Base-by-base conservation (phyloP, 1,140 invertebrate genomes). In the Pachyrhynchus sulphureomaculatus region DNA sequence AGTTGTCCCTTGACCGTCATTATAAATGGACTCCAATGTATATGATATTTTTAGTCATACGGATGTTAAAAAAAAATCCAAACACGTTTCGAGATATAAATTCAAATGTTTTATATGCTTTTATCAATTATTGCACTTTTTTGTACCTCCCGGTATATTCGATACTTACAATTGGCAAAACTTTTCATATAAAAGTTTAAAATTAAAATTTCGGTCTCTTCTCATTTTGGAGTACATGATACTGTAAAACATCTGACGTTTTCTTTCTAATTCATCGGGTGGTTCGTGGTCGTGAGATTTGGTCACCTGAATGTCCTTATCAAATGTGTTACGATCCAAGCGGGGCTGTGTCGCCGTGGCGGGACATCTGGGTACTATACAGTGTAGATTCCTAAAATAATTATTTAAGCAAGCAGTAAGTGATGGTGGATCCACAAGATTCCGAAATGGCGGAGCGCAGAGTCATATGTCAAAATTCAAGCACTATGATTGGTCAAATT, bases 171-270 rank as follows among this genome's bases (percentile, higher is more conserved):
- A 32, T 51, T 51, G 47, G 39, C 69, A 72, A 47, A 72, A 53
- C 23, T 72, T 51, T 17, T 74, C 71, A 39, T 74, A 74, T 36
- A 70, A 53, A 37, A 17, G 45, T 47, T 65, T 62, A 37, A 72
- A 68, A 45, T 70, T 74, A 17, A 74, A 54, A 9, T 53, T 64
- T 65, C 66, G 70, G 41, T 74, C 69, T 13, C 39, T 62, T 34
- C 68, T 65, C 64, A 74, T 70, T 49, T 66, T 65, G 42, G 55
- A 55, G 23, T 65, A 66, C 62, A 74, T 68, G n/a, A 72, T 52
- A 39, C 66, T 45, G 9, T 67, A 67, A 51, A 72, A 72, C 60
- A 74, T 72, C 32, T 72, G 68, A 18, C 67, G 68, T 26, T 66
- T 70, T 29, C 48, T 53, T 37, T 65, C 68, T 3, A 23, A 32